phyloP scores from a whole-genome alignment of 2,797 vertebrate genomes.

The Xenentodon cancila region DNA sequence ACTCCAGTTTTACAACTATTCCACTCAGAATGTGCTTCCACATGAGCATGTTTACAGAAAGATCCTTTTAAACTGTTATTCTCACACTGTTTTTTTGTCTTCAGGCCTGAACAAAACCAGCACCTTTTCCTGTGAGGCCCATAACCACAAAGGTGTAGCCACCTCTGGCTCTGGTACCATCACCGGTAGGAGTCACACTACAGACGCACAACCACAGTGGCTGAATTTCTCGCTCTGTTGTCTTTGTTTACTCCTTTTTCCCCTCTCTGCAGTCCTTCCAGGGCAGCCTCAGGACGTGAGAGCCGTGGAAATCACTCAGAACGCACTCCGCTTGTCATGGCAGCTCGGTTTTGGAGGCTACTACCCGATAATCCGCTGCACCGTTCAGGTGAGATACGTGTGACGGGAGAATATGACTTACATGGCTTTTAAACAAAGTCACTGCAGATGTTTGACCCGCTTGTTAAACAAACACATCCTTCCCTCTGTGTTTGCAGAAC shows the following conservation, averaged over 20 bases:
- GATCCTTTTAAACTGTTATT: no score
- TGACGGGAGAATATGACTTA: background rate
- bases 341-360: constrained; percentile 84
- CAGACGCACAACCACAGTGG: constrained; percentile 11
- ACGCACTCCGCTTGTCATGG: constrained; percentile 83
- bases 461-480: background rate
- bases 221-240: background rate
- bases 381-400: constrained; percentile 83
- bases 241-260: background rate
- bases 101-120: constrained; percentile 89
- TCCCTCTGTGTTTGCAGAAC: background rate
- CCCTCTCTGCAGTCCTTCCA: constrained; percentile 82
- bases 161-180: constrained; percentile 87
- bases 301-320: constrained; percentile 71
- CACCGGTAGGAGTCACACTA: constrained; percentile 78
- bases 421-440: constrained; percentile 5
- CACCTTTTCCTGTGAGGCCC: constrained; percentile 90
- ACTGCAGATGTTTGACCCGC: no score
- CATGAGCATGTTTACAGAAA: background rate
- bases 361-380: constrained; percentile 83
- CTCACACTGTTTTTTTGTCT: constrained; percentile 7
- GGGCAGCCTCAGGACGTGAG: constrained; percentile 76
- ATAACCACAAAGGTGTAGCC: constrained; percentile 89
- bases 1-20: no score
- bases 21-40: background rate